Evolutionary conservation across 2,113 vertebrate species (phyloP).

Genomic region (Phalacrocorax pelagicus): DNA sequence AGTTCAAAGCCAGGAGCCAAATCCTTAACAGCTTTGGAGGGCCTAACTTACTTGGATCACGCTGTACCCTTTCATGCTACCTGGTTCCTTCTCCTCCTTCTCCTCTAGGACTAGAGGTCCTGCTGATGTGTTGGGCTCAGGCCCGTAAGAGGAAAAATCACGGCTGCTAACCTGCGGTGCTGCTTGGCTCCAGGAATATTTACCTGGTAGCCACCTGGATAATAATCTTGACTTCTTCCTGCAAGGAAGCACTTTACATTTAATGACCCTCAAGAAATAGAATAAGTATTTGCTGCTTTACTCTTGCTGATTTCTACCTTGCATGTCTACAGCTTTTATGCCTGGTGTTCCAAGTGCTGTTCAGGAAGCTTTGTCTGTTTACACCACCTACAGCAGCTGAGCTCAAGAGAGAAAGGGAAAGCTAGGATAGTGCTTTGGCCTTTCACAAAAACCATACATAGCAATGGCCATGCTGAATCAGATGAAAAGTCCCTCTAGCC

Average conservation of each 20-base stretch:
- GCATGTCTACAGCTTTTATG: neutral
- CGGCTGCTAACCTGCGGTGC: neutral
- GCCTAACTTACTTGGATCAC: neutral
- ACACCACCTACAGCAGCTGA: neutral
- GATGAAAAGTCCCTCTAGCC: neutral
- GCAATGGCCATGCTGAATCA: neutral
- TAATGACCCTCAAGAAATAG: neutral
- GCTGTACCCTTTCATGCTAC: neutral
- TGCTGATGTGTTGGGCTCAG: neutral
- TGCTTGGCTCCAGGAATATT: neutral
- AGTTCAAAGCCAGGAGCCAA: neutral
- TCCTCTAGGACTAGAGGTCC: neutral
- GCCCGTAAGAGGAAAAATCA: neutral
- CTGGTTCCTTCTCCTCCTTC: neutral
- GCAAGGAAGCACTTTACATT: neutral
- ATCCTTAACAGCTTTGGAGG: neutral
- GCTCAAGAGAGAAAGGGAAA: neutral
- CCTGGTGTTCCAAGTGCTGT: neutral
- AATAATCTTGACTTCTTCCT: neutral
- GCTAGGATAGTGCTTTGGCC: neutral
- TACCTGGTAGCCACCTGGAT: neutral
- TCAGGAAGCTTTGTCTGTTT: neutral
- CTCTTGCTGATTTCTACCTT: neutral
- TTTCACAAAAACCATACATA: neutral
- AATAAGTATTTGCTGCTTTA: neutral